Evolutionary conservation across 2,888 invertebrate genomes (phyloP), one percentile per base, ranked within the genome.

Genomic region (Limnephilus auricula): DNA sequence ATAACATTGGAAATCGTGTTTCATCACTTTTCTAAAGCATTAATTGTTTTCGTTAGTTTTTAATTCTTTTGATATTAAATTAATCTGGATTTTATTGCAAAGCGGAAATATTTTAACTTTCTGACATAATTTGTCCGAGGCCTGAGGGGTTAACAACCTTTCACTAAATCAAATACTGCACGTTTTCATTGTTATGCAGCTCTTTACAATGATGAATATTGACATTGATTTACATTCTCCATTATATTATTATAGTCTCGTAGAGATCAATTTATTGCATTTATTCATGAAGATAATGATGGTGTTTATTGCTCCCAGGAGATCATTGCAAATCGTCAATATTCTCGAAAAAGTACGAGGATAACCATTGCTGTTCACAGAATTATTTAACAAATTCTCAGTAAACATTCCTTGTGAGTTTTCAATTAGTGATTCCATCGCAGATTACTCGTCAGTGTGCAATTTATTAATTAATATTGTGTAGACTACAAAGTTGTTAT

Each of bases 111-210:
- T 40, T 40, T 40, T 40, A 12, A 40, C 40, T 12, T 37, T 37
- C 37, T 40, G 2, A 40, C 40, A 40, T 0, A 40, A 40, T 40
- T 2, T 40, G 40, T 5, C 40, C 40, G 12, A 40, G 1, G 12
- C 40, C 12, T 65, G 18, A 65, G 25, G 25, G 65, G 25, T 65
- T 65, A 18, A 15, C 13, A 50, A 18, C 50, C 13, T 65, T 15
- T 3, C 9, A 50, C 12, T 15, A 50, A 12, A 50, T 15, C 12
- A 50, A 50, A n/a, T 1, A 65, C 5, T 25, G 25, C 65, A 65
- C n/a, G 65, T 65, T 65, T 65, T 65, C 65, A 65, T 65, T 65
- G 65, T 65, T 65, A 65, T 65, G n/a, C 65, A 65, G 65, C 65
- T 65, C 65, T 6, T 50, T 65, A 25, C 25, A 9, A 25, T 4